Evolutionary conservation across 2,888 invertebrate genomes (phyloP), one percentile per base, ranked within the genome.

Genomic region (Pseudoips prasinana): DNA sequence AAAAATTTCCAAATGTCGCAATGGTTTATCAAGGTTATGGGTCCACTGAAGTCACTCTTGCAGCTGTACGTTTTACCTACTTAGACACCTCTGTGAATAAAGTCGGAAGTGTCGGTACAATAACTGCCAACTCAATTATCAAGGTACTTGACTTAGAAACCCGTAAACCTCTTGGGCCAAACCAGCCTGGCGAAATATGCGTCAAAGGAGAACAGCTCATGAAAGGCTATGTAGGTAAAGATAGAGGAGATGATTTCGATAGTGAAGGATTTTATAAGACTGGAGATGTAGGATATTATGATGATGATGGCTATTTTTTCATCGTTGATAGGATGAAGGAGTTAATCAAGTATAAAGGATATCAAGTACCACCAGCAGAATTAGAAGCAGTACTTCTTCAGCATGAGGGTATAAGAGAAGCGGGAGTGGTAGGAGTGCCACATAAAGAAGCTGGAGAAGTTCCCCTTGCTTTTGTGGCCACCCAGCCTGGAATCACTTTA

Each of bases 261-360:
- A 92, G 94, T 1, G 97, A 96, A 70, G 91, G 96, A n/a, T 85
- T 85, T 79, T 95, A 58, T 93, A 96, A 76, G 92, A 96, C 81
- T 0, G 86, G 86, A 0, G 86, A 86, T 25, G 57, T 85, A 0
- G 85, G 78, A 0, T 85, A 85, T 32, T 85, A 81, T 33, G 85
- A 85, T 23, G 71, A 79, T 0, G 77, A 85, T 0, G 48, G 55
- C 0, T 70, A 57, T 23, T 71, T 86, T 48, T 84, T 57, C 23
- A 70, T 86, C 0, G 76, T 80, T 0, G 86, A 85, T 14, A 51
- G 86, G 6, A 9, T 85, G 33, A 86, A 86, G 45, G 86, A 86
- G 30, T 64, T 86, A 0, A 86, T 86, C 39, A 86, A 86, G 36
- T 86, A 79, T 46, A 85, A 86, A 25, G 83, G 68, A 0, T 73